Base-by-base conservation (phyloP, 2,888 invertebrate genomes). In the Agonopterix subpropinquella region DNA sequence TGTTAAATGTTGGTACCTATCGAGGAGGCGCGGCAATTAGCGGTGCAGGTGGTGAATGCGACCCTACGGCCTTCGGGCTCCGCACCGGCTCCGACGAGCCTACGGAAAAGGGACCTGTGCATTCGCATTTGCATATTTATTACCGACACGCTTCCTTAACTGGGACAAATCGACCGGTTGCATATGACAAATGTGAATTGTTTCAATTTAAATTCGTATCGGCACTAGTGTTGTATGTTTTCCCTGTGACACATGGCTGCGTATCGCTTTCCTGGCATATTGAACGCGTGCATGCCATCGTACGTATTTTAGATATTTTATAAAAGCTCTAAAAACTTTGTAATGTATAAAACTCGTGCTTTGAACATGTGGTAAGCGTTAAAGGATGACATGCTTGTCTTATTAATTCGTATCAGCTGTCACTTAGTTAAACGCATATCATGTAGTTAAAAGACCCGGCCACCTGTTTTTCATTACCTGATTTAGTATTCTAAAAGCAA, bases 31-130 rank as follows among this genome's bases (percentile, higher is more conserved):
- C 70, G 77, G 83, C 79, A 85, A 87, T 85, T 84, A 85, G 79
- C 77, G 46, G 50, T 48, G 48, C 80, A 81, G 80, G 80, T 84
- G 85, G 80, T 78, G 81, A 84, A 78, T 77, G 73, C 79, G 78
- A 80, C 76, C 81, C 77, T 64, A 69, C 78, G 80, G 78, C 83
- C 80, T 74, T 67, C 57, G 61, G 73, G 77, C 81, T 11, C 39
- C 35, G 13, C 81, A 18, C 39, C 35, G 13, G 28, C 36, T 11
- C 37, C 28, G 28, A 9, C 41, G 47, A 37, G 37, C 43, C 47
- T 80, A 80, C 73, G 77, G 49, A 48, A 47, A 11, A 46, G 47
- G 45, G 46, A 52, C 53, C 51, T 51, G 43, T 44, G 50, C 55
- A 57, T 71, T 63, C 62, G 61, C 68, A 77, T 78, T 77, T 76